phyloP scores from a whole-genome alignment of 2,888 invertebrate species.

The Stictocephala bisonia region DNA sequence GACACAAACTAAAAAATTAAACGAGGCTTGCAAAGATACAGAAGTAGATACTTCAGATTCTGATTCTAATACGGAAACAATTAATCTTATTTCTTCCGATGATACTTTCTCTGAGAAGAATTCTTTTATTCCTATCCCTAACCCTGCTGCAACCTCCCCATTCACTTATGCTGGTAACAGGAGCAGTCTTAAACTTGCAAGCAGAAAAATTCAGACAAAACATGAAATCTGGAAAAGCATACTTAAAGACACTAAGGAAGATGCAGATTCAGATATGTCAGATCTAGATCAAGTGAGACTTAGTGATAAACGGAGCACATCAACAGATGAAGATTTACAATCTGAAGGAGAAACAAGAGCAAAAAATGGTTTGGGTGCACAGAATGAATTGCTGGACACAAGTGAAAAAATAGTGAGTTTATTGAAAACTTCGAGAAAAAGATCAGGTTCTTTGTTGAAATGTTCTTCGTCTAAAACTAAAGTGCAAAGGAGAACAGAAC shows the following conservation, averaged over 20 bases:
- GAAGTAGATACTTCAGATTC: conserved; percentile 66
- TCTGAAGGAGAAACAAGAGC: conserved; percentile 32
- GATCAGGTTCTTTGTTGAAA: background rate
- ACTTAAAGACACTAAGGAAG: conserved; percentile 25
- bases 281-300: conserved; percentile 18
- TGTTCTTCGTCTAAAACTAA: conserved; percentile 6
- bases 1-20: conserved; percentile 39
- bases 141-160: conserved; percentile 24
- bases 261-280: conserved; percentile 42
- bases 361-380: conserved; percentile 36
- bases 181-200: conserved; percentile 12
- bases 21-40: conserved; percentile 61
- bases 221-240: conserved; percentile 31
- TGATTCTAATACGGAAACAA: conserved; percentile 60
- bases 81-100: background rate
- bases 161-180: conserved; percentile 42
- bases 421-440: conserved; percentile 9
- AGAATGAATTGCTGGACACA: background rate
- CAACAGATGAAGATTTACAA: conserved; percentile 37
- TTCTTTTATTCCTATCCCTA: conserved; percentile 40
- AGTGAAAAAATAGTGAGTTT: conserved; percentile 29
- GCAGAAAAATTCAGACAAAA: background rate
- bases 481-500: conserved; percentile 6
- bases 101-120: conserved; percentile 5
- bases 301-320: conserved; percentile 28